A percentile compares a stretch with the other conserved stretches of the same genome.
These are phyloP conservation scores for Halictus rubicundus DNA, from an alignment of 1,140 invertebrate genomes.

Conservation along the genomic window DNA sequence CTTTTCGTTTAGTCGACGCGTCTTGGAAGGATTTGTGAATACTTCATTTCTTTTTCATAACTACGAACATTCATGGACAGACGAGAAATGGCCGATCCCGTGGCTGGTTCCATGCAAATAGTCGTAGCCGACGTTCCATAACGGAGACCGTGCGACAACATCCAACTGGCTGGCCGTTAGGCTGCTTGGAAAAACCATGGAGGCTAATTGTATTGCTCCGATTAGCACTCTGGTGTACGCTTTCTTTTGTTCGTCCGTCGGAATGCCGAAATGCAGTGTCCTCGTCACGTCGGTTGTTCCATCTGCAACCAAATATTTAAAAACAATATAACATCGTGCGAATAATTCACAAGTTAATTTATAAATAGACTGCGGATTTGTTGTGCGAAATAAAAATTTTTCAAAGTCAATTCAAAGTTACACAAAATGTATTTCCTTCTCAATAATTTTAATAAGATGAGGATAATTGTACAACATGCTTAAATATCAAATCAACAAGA, in stretches of 20 bases:
- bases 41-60: conserved; percentile 5
- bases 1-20: no score
- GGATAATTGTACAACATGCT: no score
- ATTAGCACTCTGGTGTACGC: conserved; percentile 95
- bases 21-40: background rate
- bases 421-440: no score
- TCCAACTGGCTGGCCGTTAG: conserved; percentile 86
- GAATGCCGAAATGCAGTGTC: conserved; percentile 93
- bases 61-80: conserved; percentile 89
- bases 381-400: no score
- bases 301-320: conserved; percentile 79
- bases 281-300: conserved; percentile 97
- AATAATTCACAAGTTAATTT: no score
- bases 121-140: conserved; percentile 91
- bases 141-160: conserved; percentile 86
- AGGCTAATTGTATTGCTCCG: conserved; percentile 89
- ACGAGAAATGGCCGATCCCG: conserved; percentile 93
- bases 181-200: conserved; percentile 85
- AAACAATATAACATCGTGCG: no score
- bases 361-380: no score
- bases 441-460: no score
- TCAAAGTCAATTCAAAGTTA: no score
- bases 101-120: conserved; percentile 94
- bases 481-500: no score
- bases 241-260: conserved; percentile 87